Percentiles rank a stretch among this genome's conserved stretches.
Evolutionary conservation across 2,888 invertebrate species (phyloP).

Genomic region (Fissipunctia ypsillon): DNA sequence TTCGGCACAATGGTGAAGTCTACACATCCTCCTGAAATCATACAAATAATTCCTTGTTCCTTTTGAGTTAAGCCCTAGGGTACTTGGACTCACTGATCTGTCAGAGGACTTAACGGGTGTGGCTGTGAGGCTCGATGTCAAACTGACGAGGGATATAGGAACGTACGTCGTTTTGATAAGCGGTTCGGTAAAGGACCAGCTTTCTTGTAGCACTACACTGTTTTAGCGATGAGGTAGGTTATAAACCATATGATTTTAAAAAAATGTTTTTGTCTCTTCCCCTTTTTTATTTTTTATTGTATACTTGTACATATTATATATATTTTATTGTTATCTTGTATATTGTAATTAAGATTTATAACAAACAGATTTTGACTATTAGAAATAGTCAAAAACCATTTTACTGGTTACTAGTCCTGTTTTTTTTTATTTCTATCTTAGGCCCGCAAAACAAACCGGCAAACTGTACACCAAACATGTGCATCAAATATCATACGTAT

Average conservation of each 20-base stretch:
- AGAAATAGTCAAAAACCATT: too few relatives aligned
- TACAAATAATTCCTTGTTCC: constrained; percentile 24
- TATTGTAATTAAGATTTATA: too few relatives aligned
- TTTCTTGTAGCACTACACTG: constrained; percentile 14
- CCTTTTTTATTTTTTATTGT: too few relatives aligned
- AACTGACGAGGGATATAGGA: constrained; percentile 17
- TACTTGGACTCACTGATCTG: constrained; percentile 37
- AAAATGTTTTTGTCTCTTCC: not conserved
- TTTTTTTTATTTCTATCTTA: too few relatives aligned
- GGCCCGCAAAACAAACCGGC: too few relatives aligned
- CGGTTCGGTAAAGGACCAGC: constrained; percentile 18
- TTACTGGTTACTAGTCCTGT: too few relatives aligned
- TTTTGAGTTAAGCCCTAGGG: constrained; percentile 30
- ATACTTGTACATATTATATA: too few relatives aligned
- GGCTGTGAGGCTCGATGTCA: not conserved
- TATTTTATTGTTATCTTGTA: too few relatives aligned
- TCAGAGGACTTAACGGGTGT: constrained; percentile 23
- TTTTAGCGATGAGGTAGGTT: not conserved
- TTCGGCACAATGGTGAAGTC: not conserved
- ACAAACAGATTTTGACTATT: too few relatives aligned
- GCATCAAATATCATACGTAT: too few relatives aligned
- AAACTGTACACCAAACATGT: too few relatives aligned
- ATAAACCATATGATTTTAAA: not conserved
- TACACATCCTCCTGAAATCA: constrained; percentile 10
- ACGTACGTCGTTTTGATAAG: constrained; percentile 28